A percentile compares a stretch with the other conserved stretches of the same genome.
Conservation (phyloP, 2,113 vertebrate genomes). For the Geococcyx californianus region DNA sequence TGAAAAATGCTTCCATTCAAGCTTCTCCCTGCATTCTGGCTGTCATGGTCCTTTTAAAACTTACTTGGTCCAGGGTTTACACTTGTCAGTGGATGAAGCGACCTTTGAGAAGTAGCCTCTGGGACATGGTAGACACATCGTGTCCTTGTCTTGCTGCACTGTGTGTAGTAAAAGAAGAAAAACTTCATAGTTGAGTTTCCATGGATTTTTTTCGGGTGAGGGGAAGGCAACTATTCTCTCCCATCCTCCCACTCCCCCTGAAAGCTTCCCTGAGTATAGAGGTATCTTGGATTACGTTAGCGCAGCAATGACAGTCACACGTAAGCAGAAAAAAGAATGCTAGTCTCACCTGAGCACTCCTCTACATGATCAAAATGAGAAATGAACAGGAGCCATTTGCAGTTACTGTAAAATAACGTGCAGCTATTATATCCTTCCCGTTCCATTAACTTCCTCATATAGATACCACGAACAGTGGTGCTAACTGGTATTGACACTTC, state of each 20-base stretch:
- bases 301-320: not conserved
- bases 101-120: slow-evolving; percentile 84
- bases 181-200: not conserved
- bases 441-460: not conserved
- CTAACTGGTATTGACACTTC: not conserved
- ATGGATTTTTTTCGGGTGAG: not conserved
- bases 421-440: not conserved
- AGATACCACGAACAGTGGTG: fast-evolving
- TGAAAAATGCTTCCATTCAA: not conserved
- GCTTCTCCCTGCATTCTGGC: not conserved
- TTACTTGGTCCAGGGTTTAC: slow-evolving; percentile 92
- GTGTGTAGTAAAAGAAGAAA: slow-evolving; percentile 37
- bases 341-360: not conserved
- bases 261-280: not conserved
- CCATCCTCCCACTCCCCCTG: fast-evolving
- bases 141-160: slow-evolving; percentile 78
- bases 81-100: slow-evolving; percentile 74
- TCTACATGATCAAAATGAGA: not conserved
- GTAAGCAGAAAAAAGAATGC: not conserved
- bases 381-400: not conserved
- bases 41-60: slow-evolving; percentile 4
- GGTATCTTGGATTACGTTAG: not conserved
- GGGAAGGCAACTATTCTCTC: not conserved
- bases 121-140: slow-evolving; percentile 73
- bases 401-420: not conserved